Evolutionary conservation across 2,888 invertebrate genomes (phyloP).

Genomic region (Conomelus anceps): DNA sequence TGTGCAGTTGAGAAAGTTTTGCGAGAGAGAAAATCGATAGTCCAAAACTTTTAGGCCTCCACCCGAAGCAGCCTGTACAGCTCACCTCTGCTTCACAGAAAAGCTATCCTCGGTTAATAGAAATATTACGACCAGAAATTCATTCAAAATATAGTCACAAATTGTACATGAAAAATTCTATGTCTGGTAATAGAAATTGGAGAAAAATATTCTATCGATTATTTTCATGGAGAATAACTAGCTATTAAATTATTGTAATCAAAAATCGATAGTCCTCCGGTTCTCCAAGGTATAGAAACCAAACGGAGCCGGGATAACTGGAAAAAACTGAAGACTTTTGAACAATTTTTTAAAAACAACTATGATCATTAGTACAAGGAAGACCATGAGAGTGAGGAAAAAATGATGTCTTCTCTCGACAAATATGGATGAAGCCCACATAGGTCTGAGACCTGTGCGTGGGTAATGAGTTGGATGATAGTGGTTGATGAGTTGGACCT

Average conservation of each 20-base stretch:
- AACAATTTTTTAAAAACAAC: too few relatives aligned
- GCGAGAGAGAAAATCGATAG: neutral
- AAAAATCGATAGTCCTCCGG: neutral
- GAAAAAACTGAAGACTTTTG: too few relatives aligned
- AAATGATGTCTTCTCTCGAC: too few relatives aligned
- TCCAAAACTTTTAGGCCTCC: neutral
- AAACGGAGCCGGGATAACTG: too few relatives aligned
- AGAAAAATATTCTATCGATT: neutral
- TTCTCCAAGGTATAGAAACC: neutral
- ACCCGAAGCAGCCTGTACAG: neutral
- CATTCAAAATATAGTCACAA: neutral
- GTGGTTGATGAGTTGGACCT: too few relatives aligned
- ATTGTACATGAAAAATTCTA: neutral
- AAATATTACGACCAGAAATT: neutral
- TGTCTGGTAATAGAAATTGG: neutral
- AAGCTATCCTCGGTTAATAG: neutral
- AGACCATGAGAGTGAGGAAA: too few relatives aligned
- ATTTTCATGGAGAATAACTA: neutral
- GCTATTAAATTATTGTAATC: neutral
- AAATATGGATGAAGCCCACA: too few relatives aligned
- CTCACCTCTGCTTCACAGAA: neutral
- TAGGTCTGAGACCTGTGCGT: too few relatives aligned
- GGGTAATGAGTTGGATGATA: too few relatives aligned
- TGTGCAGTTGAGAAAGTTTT: neutral
- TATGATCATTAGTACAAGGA: too few relatives aligned